A percentile compares a stretch with the other conserved stretches of the same genome.
Conservation (phyloP, 2,113 vertebrate genomes). For the Campylorhamphus procurvoides region DNA sequence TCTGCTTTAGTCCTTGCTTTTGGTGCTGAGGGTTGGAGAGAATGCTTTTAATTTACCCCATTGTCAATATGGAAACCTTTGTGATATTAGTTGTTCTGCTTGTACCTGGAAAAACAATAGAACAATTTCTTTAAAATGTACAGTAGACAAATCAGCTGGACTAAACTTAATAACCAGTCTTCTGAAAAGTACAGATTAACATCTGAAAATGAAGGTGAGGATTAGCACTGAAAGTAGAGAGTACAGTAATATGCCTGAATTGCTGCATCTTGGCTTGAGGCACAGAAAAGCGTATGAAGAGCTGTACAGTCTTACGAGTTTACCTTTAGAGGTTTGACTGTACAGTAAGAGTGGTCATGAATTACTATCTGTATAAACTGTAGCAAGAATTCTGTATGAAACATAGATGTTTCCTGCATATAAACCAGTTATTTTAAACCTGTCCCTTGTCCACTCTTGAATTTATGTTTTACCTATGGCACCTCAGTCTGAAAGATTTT, state of each 20-base stretch:
- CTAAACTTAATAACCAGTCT: not conserved
- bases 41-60: not conserved
- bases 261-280: not conserved
- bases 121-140: not conserved
- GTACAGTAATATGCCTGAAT: fast-evolving
- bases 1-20: not conserved
- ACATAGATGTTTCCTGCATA: not conserved
- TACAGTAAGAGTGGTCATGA: not conserved
- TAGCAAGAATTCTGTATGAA: not conserved
- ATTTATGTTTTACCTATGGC: not conserved
- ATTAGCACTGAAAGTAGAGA: not conserved
- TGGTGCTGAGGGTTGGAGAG: not conserved
- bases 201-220: not conserved
- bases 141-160: not conserved
- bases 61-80: not conserved
- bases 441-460: not conserved
- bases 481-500: not conserved
- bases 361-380: not conserved
- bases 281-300: not conserved
- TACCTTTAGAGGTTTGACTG: not conserved
- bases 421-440: not conserved
- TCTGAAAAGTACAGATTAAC: not conserved
- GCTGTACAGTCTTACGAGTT: not conserved
- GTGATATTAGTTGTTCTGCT: not conserved
- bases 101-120: not conserved